Percentiles rank a stretch among this genome's conserved stretches.
phyloP scores from a whole-genome alignment of 2,797 vertebrate genomes.

The Gastrophryne carolinensis region DNA sequence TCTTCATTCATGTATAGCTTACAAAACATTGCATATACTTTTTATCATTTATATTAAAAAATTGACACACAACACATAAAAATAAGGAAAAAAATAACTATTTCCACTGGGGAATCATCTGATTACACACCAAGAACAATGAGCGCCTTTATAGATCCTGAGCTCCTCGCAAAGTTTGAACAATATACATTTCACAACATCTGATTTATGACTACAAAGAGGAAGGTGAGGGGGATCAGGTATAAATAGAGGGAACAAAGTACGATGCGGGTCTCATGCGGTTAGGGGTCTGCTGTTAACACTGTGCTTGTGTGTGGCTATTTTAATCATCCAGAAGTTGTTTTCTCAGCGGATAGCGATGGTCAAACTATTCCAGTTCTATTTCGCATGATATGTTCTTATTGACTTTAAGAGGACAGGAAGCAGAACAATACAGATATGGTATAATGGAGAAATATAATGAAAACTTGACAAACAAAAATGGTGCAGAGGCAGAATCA shows the following conservation, averaged over 20 bases:
- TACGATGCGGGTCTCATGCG: neutral
- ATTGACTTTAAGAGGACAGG: no score
- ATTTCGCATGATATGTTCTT: no score
- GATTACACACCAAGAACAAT: constrained; percentile 48
- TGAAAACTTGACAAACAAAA: no score
- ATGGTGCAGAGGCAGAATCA: no score
- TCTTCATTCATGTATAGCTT: constrained; percentile 30
- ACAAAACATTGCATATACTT: constrained; percentile 38
- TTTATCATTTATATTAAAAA: constrained; percentile 42
- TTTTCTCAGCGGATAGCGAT: neutral
- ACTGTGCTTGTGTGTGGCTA: neutral
- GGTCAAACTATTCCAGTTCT: constrained; percentile 4
- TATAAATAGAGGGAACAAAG: constrained; percentile 2
- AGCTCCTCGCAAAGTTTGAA: constrained; percentile 26
- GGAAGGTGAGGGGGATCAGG: constrained; percentile 12
- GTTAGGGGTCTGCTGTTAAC: neutral
- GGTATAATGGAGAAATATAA: no score
- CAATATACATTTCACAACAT: constrained; percentile 37
- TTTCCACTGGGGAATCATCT: constrained; percentile 44
- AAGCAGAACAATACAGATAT: no score
- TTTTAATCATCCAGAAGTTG: neutral
- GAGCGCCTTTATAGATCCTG: constrained; percentile 30
- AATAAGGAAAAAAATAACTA: constrained; percentile 26
- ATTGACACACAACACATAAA: constrained; percentile 32
- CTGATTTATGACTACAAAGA: constrained; percentile 37